phyloP scores from a whole-genome alignment of 2,113 vertebrate genomes.

The Percina caprodes region DNA sequence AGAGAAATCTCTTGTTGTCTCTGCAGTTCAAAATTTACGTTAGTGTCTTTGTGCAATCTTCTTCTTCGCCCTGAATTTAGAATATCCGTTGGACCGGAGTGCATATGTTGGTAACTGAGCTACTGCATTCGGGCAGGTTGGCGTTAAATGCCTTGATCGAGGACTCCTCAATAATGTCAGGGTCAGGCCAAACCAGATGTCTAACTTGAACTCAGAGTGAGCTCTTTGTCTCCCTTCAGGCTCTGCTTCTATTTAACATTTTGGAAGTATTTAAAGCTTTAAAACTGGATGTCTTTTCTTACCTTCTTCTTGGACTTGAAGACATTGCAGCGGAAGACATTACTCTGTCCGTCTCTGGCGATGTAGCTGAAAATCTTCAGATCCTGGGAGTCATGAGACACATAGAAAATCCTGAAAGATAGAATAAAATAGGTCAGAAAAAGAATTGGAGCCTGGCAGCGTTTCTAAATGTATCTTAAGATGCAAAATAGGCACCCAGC shows the following conservation, averaged over 20 bases:
- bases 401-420: constrained; percentile 93
- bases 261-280: background rate
- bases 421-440: constrained; percentile 51
- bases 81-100: too few relatives aligned
- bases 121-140: background rate
- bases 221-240: background rate
- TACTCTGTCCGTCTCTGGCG: constrained; percentile 95
- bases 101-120: too few relatives aligned
- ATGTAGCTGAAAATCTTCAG: constrained; percentile 99
- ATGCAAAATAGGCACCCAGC: constrained; percentile 30
- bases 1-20: too few relatives aligned
- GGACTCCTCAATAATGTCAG: background rate
- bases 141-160: background rate
- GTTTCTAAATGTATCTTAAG: constrained; percentile 27
- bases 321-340: constrained; percentile 95
- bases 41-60: too few relatives aligned
- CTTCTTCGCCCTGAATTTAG: too few relatives aligned
- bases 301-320: constrained; percentile 99
- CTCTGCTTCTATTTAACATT: background rate
- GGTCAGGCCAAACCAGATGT: background rate
- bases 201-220: background rate
- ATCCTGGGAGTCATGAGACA: constrained; percentile 98
- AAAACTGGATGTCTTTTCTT: constrained; percentile 10
- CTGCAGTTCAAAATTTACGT: too few relatives aligned
- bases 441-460: constrained; percentile 34